phyloP scores from a whole-genome alignment of 2,888 invertebrate species.

The Eristalis tenax region DNA sequence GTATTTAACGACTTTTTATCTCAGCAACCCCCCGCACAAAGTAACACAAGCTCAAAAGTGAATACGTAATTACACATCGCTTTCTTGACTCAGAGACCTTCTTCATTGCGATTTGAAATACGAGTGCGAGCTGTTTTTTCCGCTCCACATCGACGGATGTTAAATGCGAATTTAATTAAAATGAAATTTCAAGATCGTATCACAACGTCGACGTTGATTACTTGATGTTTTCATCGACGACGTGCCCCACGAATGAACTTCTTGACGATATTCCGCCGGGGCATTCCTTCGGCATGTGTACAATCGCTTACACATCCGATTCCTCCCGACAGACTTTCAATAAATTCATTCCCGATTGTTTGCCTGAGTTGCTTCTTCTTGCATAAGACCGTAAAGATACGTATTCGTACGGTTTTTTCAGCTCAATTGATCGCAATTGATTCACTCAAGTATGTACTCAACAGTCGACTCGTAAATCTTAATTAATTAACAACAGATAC shows the following conservation, averaged over 20 bases:
- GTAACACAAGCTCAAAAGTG: neutral
- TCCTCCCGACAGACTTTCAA: neutral
- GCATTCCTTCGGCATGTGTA: neutral
- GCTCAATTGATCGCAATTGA: constrained; percentile 55
- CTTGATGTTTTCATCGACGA: constrained; percentile 14
- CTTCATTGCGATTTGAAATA: neutral
- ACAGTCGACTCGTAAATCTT: constrained; percentile 47
- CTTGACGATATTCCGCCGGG: neutral
- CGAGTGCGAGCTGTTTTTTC: neutral
- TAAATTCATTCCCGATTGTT: neutral
- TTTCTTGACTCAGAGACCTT: neutral
- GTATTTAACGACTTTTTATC: too few relatives aligned
- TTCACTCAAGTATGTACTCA: constrained; percentile 39
- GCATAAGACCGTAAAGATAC: neutral
- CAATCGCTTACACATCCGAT: neutral
- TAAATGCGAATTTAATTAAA: constrained; percentile 23
- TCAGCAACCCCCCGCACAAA: neutral
- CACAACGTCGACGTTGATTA: constrained; percentile 19
- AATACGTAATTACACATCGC: neutral
- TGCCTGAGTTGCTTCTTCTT: neutral
- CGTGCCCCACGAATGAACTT: neutral
- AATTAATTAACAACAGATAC: constrained; percentile 46
- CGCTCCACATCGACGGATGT: neutral
- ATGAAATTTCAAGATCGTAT: constrained; percentile 14
- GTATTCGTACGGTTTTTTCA: neutral